Conservation (phyloP, 1,140 invertebrate genomes). For the Solenopsis invicta region DNA sequence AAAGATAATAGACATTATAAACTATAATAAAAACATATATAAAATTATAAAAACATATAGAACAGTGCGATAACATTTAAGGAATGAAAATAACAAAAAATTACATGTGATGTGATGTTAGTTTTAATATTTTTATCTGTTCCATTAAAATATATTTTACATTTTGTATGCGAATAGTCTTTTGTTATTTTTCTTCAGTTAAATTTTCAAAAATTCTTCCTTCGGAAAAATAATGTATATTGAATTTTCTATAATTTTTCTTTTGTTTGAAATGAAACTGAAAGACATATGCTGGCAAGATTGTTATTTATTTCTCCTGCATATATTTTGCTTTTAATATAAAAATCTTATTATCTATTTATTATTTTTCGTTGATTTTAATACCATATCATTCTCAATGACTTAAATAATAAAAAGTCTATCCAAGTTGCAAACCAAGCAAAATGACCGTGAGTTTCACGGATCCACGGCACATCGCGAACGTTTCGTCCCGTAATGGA, state of each 20-base stretch:
- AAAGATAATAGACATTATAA: neutral
- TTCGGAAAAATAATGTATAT: neutral
- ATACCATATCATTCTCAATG: neutral
- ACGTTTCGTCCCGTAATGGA: slow-evolving; percentile 66
- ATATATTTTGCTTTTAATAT: neutral
- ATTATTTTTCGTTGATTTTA: neutral
- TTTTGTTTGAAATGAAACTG: neutral
- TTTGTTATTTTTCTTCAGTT: neutral
- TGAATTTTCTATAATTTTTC: neutral
- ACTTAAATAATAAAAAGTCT: slow-evolving; percentile 4
- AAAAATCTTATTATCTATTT: neutral
- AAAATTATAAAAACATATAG: neutral
- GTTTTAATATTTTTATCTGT: neutral
- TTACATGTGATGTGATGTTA: neutral
- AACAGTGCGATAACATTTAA: neutral
- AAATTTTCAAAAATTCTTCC: neutral
- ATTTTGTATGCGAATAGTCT: neutral
- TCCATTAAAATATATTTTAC: neutral
- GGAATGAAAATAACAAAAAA: neutral
- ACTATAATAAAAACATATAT: neutral
- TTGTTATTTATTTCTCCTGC: neutral
- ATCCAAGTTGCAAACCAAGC: neutral
- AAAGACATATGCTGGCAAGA: neutral
- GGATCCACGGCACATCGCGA: slow-evolving; percentile 48
- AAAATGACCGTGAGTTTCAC: slow-evolving; percentile 18